Percentiles rank a stretch among this genome's conserved stretches.
These are phyloP conservation scores for Nannoperca australis DNA, from an alignment of 2,797 vertebrate genomes.

Conservation along the genomic window DNA sequence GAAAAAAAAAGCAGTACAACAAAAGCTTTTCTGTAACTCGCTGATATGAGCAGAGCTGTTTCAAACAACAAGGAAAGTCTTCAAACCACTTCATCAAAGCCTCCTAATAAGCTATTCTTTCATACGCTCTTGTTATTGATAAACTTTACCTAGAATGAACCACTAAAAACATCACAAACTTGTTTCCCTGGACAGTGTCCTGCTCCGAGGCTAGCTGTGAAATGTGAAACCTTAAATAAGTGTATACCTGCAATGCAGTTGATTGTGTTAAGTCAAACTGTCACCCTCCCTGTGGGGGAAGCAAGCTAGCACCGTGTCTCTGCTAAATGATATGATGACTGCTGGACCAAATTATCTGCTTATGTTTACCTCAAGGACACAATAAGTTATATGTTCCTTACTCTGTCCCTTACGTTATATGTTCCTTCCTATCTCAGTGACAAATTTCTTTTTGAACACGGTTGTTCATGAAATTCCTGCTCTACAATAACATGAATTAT, in stretches of 20 bases:
- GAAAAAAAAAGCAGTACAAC: slow-evolving; percentile 17
- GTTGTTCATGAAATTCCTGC: neutral
- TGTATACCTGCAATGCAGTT: slow-evolving; percentile 48
- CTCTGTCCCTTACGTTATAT: slow-evolving; percentile 1
- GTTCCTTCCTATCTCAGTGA: neutral
- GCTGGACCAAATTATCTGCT: slow-evolving; percentile 14
- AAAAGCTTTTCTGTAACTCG: slow-evolving; percentile 40
- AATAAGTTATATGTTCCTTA: neutral
- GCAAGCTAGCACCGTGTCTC: slow-evolving; percentile 1
- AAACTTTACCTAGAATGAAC: slow-evolving; percentile 19
- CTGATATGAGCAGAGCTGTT: slow-evolving; percentile 48
- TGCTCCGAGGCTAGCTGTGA: slow-evolving; percentile 17
- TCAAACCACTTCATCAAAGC: slow-evolving; percentile 38
- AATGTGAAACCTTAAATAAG: slow-evolving; percentile 38
- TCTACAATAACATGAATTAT: neutral
- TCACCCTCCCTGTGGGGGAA: slow-evolving; percentile 39
- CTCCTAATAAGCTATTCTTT: slow-evolving; percentile 23
- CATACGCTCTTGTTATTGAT: slow-evolving; percentile 26
- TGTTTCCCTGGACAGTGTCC: slow-evolving; percentile 4
- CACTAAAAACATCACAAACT: slow-evolving; percentile 35
- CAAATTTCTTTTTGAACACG: neutral
- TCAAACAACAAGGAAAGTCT: slow-evolving; percentile 47
- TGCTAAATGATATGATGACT: slow-evolving; percentile 22
- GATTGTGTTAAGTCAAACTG: slow-evolving; percentile 54
- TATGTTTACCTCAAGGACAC: slow-evolving; percentile 10